Percentiles rank a stretch among this genome's conserved stretches.
Evolutionary conservation across 2,113 vertebrate genomes (phyloP).

Genomic region (Etheostoma cragini): DNA sequence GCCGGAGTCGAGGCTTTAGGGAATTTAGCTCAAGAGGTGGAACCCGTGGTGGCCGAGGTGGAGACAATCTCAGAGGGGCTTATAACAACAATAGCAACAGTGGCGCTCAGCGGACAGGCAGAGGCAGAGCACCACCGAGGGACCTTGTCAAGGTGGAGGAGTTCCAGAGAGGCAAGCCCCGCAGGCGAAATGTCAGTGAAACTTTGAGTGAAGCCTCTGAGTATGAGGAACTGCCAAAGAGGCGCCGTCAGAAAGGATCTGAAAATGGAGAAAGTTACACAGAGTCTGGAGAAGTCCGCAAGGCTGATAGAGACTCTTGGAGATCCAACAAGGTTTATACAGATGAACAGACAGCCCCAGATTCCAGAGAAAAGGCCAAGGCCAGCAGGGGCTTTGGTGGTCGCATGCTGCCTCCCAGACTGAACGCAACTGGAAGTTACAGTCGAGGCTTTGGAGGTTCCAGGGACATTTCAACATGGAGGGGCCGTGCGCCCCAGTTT

Average conservation of each 20-base stretch:
- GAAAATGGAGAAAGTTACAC: constrained; percentile 88
- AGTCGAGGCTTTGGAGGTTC: constrained; percentile 84
- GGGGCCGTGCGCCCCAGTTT: constrained; percentile 83
- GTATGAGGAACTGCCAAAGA: constrained; percentile 95
- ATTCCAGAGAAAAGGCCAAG: constrained; percentile 86
- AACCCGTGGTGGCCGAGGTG: constrained; percentile 75
- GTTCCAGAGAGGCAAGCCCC: constrained; percentile 88
- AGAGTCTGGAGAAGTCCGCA: constrained; percentile 84
- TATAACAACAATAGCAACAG: constrained; percentile 74
- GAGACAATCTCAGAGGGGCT: constrained; percentile 74
- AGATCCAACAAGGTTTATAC: constrained; percentile 92
- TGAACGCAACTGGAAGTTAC: constrained; percentile 88
- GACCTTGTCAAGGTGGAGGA: constrained; percentile 90
- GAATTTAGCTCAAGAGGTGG: constrained; percentile 92
- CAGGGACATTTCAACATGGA: constrained; percentile 90
- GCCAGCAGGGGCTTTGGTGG: constrained; percentile 87
- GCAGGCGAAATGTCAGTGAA: constrained; percentile 94
- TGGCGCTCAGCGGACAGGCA: constrained; percentile 77
- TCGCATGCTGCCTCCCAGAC: constrained; percentile 90
- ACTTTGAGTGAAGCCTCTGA: constrained; percentile 96
- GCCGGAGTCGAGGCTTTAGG: constrained; percentile 90
- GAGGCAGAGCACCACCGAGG: constrained; percentile 85
- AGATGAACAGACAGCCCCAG: constrained; percentile 85
- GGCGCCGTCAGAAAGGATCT: constrained; percentile 89
- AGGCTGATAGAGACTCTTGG: constrained; percentile 92